Conservation (phyloP, 2,113 vertebrate species). For the Phyllostomus discolor region DNA sequence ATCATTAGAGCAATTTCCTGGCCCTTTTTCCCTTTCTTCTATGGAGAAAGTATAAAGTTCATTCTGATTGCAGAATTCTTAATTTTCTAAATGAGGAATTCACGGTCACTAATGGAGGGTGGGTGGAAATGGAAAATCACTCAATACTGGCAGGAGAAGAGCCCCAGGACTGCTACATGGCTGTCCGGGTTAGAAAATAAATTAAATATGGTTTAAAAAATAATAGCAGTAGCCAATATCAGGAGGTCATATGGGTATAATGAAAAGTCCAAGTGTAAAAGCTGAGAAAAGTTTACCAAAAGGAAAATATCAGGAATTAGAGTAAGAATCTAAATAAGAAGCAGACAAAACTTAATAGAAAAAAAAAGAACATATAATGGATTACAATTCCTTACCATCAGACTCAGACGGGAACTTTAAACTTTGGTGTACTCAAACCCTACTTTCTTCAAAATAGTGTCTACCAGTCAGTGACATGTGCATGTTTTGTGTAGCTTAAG, state of each 20-base stretch:
- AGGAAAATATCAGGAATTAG: not conserved
- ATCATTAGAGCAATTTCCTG: not conserved
- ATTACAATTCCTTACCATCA: not conserved
- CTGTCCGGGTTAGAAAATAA: not conserved
- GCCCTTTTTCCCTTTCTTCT: not conserved
- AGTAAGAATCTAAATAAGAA: not conserved
- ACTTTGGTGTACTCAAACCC: not conserved
- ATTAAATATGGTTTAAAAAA: not conserved
- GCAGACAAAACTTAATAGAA: not conserved
- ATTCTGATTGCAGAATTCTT: not conserved
- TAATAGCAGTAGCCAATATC: not conserved
- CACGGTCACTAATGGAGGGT: not conserved
- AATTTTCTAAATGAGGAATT: slow-evolving; percentile 40
- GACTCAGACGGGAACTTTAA: not conserved
- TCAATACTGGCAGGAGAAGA: not conserved
- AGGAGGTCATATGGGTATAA: not conserved
- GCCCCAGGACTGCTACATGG: not conserved
- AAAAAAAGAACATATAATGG: not conserved
- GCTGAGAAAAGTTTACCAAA: not conserved
- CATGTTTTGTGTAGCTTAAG: not conserved
- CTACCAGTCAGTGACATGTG: not conserved
- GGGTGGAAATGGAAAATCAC: not conserved
- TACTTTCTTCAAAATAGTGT: not conserved
- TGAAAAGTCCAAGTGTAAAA: not conserved
- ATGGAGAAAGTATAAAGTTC: not conserved